phyloP scores from a whole-genome alignment of 2,888 invertebrate genomes.

The Trypoxylon attenuatum region DNA sequence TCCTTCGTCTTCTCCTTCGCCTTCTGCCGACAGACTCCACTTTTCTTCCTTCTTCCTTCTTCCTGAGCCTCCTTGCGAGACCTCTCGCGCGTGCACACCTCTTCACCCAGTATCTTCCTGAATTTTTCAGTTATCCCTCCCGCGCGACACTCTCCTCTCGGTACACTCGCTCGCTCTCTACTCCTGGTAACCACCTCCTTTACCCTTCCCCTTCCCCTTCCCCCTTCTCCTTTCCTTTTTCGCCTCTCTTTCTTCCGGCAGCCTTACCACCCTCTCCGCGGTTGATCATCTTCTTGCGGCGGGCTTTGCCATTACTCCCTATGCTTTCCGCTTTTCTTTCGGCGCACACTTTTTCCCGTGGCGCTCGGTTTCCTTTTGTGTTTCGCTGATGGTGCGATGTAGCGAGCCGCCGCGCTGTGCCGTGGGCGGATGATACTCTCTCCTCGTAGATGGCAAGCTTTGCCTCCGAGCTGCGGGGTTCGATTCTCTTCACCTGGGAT shows the following conservation, averaged over 20 bases:
- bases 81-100: not conserved
- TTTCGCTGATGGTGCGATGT: too few relatives aligned
- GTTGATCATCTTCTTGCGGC: not conserved
- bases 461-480: too few relatives aligned
- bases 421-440: too few relatives aligned
- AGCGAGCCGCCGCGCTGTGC: too few relatives aligned
- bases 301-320: not conserved
- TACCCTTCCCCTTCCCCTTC: slow-evolving; percentile 7
- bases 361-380: not conserved
- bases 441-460: too few relatives aligned
- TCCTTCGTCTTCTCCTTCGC: slow-evolving; percentile 10
- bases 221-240: slow-evolving; percentile 12
- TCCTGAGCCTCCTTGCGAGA: slow-evolving; percentile 3
- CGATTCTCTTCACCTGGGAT: too few relatives aligned
- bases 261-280: not conserved
- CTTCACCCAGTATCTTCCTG: slow-evolving; percentile 48
- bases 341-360: not conserved
- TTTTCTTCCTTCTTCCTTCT: slow-evolving; percentile 21
- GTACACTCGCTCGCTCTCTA: slow-evolving; percentile 8
- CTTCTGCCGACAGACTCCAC: too few relatives aligned
- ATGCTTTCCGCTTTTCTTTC: slow-evolving; percentile 6
- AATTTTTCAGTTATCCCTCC: slow-evolving; percentile 49
- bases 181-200: not conserved
- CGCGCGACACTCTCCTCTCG: slow-evolving; percentile 12
- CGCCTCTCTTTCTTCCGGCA: slow-evolving; percentile 1